phyloP scores from a whole-genome alignment of 2,888 invertebrate genomes.

The Dicroscelio sp. region DNA sequence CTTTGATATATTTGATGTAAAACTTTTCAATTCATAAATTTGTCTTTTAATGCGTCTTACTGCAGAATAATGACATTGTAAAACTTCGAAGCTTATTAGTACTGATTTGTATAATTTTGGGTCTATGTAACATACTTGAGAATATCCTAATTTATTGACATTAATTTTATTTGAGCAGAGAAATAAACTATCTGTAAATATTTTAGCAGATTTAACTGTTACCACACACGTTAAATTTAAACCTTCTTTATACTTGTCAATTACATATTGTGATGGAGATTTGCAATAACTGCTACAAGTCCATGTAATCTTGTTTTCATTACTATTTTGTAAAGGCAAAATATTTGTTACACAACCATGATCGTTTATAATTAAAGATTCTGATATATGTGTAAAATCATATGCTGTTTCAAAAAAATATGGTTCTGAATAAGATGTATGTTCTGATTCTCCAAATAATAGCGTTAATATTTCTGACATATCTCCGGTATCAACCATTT shows the following conservation, averaged over 20 bases:
- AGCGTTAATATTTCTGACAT: background rate
- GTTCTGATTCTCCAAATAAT: conserved; percentile 33
- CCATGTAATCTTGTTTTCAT: background rate
- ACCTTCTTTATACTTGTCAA: background rate
- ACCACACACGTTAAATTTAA: background rate
- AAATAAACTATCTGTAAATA: background rate
- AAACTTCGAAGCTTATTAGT: background rate
- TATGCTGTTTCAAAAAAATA: conserved; percentile 25
- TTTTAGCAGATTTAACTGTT: background rate
- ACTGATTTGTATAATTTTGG: background rate
- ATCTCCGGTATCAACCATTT: background rate
- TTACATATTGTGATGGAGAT: background rate
- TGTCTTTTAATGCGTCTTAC: background rate
- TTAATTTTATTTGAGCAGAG: background rate
- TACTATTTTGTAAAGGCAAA: background rate
- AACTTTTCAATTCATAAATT: conserved; percentile 2
- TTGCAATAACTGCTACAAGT: background rate
- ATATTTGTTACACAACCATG: background rate
- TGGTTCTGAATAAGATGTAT: conserved; percentile 19
- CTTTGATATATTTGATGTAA: background rate
- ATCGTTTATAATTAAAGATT: background rate
- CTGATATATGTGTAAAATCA: background rate
- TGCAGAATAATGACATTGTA: background rate
- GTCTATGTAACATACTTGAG: conserved; percentile 5
- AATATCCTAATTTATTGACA: background rate